phyloP scores from a whole-genome alignment of 2,797 vertebrate genomes.

The Mallotus villosus region DNA sequence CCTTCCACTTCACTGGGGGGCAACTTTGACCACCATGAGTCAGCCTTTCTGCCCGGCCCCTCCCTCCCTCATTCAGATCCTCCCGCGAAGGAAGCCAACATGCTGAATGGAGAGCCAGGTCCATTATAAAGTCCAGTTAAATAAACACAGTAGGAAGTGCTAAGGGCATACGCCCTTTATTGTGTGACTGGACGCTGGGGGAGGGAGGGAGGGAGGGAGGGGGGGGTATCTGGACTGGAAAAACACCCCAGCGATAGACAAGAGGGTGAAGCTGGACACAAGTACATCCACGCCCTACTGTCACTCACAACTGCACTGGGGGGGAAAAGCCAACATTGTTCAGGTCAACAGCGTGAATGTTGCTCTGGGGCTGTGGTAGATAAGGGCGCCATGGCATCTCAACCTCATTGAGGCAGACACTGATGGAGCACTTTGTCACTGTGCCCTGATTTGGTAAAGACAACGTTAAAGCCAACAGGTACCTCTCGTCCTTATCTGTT shows the following conservation, averaged over 20 bases:
- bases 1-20: conserved; percentile 53
- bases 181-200: conserved; percentile 65
- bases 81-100: conserved; percentile 75
- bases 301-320: conserved; percentile 74
- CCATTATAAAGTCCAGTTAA: conserved; percentile 83
- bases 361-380: conserved; percentile 74
- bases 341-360: conserved; percentile 77
- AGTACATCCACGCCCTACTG: conserved; percentile 79
- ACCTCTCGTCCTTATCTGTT: conserved; percentile 75
- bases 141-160: conserved; percentile 85
- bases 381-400: conserved; percentile 77
- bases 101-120: conserved; percentile 64
- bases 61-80: conserved; percentile 47
- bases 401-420: conserved; percentile 67
- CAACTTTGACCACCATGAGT: conserved; percentile 43
- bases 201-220: not conserved
- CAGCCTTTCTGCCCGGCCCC: conserved; percentile 46
- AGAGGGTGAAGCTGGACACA: conserved; percentile 76
- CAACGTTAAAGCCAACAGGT: conserved; percentile 71
- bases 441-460: conserved; percentile 68
- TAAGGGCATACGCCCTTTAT: conserved; percentile 82
- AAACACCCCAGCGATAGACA: conserved; percentile 68
- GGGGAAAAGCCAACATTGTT: conserved; percentile 81
- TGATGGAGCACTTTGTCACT: conserved; percentile 77
- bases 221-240: conserved; percentile 71